Evolutionary conservation across 2,888 invertebrate species (phyloP).

Genomic region (Sinodicranocentrus sp.): DNA sequence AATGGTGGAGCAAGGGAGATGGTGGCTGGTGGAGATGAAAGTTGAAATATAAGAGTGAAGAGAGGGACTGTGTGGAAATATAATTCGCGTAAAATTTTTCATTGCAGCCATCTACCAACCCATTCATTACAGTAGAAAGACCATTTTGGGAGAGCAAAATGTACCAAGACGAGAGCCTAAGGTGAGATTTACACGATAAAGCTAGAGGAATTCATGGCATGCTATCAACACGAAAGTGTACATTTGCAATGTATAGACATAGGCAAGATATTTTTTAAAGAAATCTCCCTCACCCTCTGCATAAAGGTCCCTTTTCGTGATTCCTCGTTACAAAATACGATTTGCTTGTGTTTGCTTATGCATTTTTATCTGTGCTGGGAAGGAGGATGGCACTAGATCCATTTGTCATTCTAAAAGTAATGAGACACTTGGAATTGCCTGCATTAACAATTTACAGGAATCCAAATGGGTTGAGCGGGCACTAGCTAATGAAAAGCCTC

Average conservation of each 20-base stretch:
- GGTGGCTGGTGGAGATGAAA: too few relatives aligned
- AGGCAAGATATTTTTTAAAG: constrained; percentile 19
- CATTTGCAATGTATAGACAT: too few relatives aligned
- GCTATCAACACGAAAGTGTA: constrained; percentile 5
- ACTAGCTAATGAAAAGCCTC: constrained; percentile 67
- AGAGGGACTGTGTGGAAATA: constrained; percentile 9
- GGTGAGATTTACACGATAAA: constrained; percentile 50
- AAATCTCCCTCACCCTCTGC: constrained; percentile 7
- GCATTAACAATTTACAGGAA: constrained; percentile 61
- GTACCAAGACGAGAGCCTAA: constrained; percentile 57
- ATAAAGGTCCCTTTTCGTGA: constrained; percentile 25
- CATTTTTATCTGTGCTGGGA: neutral
- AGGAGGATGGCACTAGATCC: constrained; percentile 1
- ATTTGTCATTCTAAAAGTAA: constrained; percentile 56
- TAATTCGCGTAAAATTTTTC: constrained; percentile 38
- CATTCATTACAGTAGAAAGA: constrained; percentile 74
- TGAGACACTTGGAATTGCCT: constrained; percentile 57
- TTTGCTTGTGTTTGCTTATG: constrained; percentile 15
- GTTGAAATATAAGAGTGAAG: too few relatives aligned
- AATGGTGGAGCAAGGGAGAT: neutral
- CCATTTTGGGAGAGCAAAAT: constrained; percentile 72
- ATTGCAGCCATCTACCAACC: constrained; percentile 74
- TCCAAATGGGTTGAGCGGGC: constrained; percentile 74
- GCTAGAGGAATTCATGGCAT: constrained; percentile 24
- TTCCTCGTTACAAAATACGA: constrained; percentile 31